Conservation (phyloP, 1,140 invertebrate genomes). For the Cotesia vestalis region DNA sequence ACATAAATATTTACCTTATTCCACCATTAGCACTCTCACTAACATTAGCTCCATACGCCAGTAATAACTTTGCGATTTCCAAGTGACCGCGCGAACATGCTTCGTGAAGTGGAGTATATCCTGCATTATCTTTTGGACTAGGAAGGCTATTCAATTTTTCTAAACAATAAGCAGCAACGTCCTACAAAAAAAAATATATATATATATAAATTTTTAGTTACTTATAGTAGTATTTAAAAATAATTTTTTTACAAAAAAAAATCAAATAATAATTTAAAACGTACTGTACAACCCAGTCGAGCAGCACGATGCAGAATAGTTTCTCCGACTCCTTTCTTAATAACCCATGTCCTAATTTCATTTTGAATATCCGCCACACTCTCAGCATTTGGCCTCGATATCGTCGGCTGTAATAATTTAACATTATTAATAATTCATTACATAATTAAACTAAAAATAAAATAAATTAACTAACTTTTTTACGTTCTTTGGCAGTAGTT, state of each 20-base stretch:
- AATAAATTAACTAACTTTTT: constrained; percentile 54
- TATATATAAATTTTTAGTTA: constrained; percentile 6
- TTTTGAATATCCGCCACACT: constrained; percentile 80
- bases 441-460: constrained; percentile 28
- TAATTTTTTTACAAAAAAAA: neutral
- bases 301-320: constrained; percentile 90
- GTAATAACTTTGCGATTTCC: constrained; percentile 82
- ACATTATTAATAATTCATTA: constrained; percentile 30
- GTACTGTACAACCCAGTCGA: constrained; percentile 85
- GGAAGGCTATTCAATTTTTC: constrained; percentile 84
- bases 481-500: constrained; percentile 56
- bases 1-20: constrained; percentile 73
- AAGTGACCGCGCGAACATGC: constrained; percentile 88
- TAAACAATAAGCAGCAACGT: constrained; percentile 89
- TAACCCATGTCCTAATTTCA: constrained; percentile 89
- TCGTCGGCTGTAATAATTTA: constrained; percentile 49
- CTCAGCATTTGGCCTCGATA: constrained; percentile 71
- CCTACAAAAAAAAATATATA: constrained; percentile 70
- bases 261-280: constrained; percentile 43
- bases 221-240: neutral
- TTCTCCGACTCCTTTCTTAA: constrained; percentile 93
- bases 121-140: constrained; percentile 91
- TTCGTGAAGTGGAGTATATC: constrained; percentile 92
- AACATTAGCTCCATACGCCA: constrained; percentile 88
- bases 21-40: constrained; percentile 90